These are phyloP conservation scores for Calameuta idolon DNA, from an alignment of 2,888 invertebrate species.

Conservation along the genomic window DNA sequence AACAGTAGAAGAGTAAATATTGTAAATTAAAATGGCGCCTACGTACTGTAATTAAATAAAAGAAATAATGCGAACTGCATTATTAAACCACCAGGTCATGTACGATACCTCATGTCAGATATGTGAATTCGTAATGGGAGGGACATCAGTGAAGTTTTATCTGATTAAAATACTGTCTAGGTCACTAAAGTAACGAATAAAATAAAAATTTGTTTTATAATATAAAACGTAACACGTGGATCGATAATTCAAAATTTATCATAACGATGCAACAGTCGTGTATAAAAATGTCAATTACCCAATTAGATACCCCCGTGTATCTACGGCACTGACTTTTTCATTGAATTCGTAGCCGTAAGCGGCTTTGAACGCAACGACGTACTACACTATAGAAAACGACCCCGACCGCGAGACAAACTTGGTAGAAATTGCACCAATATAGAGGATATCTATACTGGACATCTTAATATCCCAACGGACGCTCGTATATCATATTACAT, in stretches of 20 bases:
- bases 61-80: not conserved
- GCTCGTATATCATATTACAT: not conserved
- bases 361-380: not conserved
- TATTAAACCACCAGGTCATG: not conserved
- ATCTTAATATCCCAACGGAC: not conserved
- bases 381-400: conserved; percentile 7
- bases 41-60: not conserved
- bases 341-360: not conserved
- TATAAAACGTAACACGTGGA: not conserved
- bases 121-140: not conserved
- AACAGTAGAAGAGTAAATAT: not conserved
- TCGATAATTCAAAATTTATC: not conserved
- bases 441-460: not conserved
- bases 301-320: not conserved
- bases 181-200: not conserved
- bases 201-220: not conserved
- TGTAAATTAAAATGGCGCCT: not conserved
- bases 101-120: not conserved
- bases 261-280: not conserved
- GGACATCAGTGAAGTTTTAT: not conserved
- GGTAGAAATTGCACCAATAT: conserved; percentile 12
- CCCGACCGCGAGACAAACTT: conserved; percentile 23
- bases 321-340: not conserved
- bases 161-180: not conserved
- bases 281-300: not conserved